These are phyloP conservation scores for Parazoanthus swiftii DNA, from an alignment of 92 coral and sea anemone genomes.

Conservation along the genomic window DNA sequence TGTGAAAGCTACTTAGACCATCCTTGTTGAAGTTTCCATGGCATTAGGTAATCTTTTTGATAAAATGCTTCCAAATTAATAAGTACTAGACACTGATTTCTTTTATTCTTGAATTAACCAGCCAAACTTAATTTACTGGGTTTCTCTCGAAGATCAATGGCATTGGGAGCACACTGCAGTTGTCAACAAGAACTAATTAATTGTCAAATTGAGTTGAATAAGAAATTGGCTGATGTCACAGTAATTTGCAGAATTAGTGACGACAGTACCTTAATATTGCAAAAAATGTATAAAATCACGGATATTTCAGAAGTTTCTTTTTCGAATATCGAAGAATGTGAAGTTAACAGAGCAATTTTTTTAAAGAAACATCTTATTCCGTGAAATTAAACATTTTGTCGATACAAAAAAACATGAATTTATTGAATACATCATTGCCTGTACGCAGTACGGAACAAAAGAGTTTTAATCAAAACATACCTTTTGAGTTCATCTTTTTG, in stretches of 20 bases:
- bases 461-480: constrained; percentile 50
- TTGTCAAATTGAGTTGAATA: not conserved
- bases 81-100: not conserved
- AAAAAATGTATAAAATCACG: not conserved
- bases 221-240: not conserved
- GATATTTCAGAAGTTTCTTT: not conserved
- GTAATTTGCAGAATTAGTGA: not conserved
- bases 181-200: not conserved
- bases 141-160: not conserved
- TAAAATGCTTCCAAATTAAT: not conserved
- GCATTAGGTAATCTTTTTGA: not conserved
- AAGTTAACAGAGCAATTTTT: not conserved
- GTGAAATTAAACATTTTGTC: not conserved
- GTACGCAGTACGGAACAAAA: not conserved
- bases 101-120: not conserved
- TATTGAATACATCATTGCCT: not conserved
- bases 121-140: not conserved
- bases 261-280: not conserved
- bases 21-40: not conserved
- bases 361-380: too few species aligned
- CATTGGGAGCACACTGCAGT: not conserved
- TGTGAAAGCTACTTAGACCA: not conserved
- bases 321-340: not conserved
- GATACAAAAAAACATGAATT: not conserved
- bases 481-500: constrained; percentile 75